These are phyloP conservation scores for Phragmatobia fuliginosa DNA, from an alignment of 2,888 invertebrate genomes.

Conservation along the genomic window DNA sequence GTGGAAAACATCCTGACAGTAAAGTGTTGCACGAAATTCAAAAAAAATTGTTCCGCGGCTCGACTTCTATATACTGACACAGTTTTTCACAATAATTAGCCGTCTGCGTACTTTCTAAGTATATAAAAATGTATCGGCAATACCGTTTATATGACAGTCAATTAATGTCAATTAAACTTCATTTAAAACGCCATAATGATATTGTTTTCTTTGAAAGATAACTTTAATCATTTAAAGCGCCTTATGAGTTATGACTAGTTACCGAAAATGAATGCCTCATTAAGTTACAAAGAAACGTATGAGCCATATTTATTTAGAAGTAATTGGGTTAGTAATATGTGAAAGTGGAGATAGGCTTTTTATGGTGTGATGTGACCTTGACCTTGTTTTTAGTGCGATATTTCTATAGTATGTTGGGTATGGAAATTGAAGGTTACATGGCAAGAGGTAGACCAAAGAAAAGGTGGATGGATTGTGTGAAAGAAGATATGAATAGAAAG, in stretches of 20 bases:
- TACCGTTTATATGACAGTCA: not conserved
- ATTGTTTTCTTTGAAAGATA: slow-evolving; percentile 12
- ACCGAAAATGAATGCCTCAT: slow-evolving; percentile 9
- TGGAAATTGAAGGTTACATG: too few relatives aligned
- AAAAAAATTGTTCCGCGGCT: too few relatives aligned
- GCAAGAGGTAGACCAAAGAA: too few relatives aligned
- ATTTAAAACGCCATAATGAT: slow-evolving; percentile 10
- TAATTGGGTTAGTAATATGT: not conserved
- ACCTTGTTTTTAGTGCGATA: not conserved
- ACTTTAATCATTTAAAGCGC: slow-evolving; percentile 10
- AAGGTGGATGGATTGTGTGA: too few relatives aligned
- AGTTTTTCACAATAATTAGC: too few relatives aligned
- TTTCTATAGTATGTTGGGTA: not conserved
- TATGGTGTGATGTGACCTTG: not conserved
- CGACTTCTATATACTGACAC: too few relatives aligned
- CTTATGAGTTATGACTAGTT: slow-evolving; percentile 4
- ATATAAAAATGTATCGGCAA: too few relatives aligned
- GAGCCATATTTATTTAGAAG: slow-evolving; percentile 8
- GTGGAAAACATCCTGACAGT: too few relatives aligned
- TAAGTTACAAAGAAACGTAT: slow-evolving; percentile 9
- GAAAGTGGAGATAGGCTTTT: not conserved
- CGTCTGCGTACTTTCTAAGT: too few relatives aligned
- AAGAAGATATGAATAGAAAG: too few relatives aligned
- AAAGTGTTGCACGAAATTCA: too few relatives aligned
- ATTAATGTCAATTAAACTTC: slow-evolving; percentile 7